phyloP scores from a whole-genome alignment of 2,797 vertebrate genomes.

The Sardinella longiceps region DNA sequence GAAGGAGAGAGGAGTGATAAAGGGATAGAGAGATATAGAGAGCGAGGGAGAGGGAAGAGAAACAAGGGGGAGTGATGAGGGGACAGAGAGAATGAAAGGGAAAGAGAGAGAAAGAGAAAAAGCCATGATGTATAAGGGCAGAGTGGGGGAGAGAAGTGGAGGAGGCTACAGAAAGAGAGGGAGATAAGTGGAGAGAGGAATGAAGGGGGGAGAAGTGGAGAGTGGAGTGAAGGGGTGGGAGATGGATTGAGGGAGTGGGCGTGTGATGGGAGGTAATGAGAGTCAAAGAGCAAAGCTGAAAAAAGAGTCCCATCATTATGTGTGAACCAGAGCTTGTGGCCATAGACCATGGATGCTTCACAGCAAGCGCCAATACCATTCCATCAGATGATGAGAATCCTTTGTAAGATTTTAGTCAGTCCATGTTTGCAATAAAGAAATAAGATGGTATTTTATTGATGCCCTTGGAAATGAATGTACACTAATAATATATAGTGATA shows the following conservation, averaged over 20 bases:
- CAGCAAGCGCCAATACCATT: neutral
- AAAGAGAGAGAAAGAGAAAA: slow-evolving; percentile 25
- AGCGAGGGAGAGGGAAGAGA: neutral
- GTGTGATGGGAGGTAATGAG: slow-evolving; percentile 32
- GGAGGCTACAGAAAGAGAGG: slow-evolving; percentile 41
- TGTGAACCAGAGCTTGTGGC: neutral
- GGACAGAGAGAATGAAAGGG: neutral
- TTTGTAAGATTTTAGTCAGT: neutral
- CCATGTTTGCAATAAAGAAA: neutral
- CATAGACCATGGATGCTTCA: neutral
- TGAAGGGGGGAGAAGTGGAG: slow-evolving; percentile 8
- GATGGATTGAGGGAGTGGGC: slow-evolving; percentile 26
- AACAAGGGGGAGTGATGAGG: neutral
- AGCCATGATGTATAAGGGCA: too few relatives aligned
- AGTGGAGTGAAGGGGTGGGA: neutral
- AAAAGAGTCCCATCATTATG: neutral
- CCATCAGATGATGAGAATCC: neutral
- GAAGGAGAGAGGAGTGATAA: slow-evolving; percentile 22
- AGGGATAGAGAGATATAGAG: neutral
- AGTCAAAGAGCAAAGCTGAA: slow-evolving; percentile 71
- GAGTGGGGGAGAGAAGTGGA: slow-evolving; percentile 14
- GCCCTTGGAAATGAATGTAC: too few relatives aligned
- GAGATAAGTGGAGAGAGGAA: neutral
- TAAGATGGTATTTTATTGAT: too few relatives aligned
- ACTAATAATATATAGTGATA: too few relatives aligned